Evolutionary conservation across 2,888 invertebrate genomes (phyloP), one percentile per base, ranked within the genome.

Genomic region (Cephus pulcher): DNA sequence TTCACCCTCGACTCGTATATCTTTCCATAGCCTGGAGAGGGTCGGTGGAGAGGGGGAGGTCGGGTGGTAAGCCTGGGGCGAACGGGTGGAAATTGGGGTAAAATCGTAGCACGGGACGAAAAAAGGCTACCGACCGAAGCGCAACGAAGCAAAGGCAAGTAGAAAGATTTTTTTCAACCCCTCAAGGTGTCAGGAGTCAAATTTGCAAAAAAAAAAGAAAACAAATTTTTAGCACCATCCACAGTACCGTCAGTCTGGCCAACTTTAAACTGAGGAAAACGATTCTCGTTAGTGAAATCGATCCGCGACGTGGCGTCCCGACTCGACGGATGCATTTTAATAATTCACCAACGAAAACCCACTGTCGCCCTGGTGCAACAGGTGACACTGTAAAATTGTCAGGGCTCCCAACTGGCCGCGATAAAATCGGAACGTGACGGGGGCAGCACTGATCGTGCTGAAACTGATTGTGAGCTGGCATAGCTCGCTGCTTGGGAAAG

Each of bases 331-430:
- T 56, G 56, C 56, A 56, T 56, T 56, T 56, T 56, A 56, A 56
- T 56, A 56, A 56, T 56, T 23, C 56, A 56, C 56, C 23, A 23
- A 56, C 56, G 56, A 56, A 56, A 23, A 56, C 6, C 56, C 23
- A 56, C 56, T 23, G 15, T 40, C 56, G 56, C 2, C 56, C 56
- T 23, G 78, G 75, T 80, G 88, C 89, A 89, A 89, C 89, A 89
- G 89, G 89, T 89, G 86, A 88, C 82, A 79, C 80, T 80, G 84
- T 80, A 81, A 83, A 87, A 86, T 88, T 86, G 87, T 88, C 86
- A 88, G 56, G 56, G 56, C 56, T 56, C 23, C 56, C 56, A 56
- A 56, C 56, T 56, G 56, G 56, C 56, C 56, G 56, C 23, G 56
- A 56, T 56, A 56, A 56, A 56, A 56, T 56, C 56, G 23, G 9